A percentile compares a stretch with the other conserved stretches of the same genome.
These are phyloP conservation scores for Oreochromis niloticus DNA, from an alignment of 2,113 vertebrate species.

Conservation along the genomic window DNA sequence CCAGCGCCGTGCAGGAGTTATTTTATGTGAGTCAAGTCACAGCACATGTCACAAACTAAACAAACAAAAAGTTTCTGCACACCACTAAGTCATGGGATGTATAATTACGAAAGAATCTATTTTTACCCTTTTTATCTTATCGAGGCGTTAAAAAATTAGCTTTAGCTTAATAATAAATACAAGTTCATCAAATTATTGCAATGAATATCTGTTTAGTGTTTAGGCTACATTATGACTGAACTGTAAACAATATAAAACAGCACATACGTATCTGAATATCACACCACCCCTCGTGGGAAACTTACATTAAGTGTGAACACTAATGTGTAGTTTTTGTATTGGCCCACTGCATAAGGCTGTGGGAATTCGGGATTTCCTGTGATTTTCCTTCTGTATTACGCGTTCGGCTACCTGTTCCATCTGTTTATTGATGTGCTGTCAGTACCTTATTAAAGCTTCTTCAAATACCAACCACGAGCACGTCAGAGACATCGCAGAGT, in stretches of 20 bases:
- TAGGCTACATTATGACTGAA: background rate
- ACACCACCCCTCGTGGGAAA: background rate
- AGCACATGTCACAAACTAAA: background rate
- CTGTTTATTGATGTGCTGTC: background rate
- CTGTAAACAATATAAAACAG: background rate
- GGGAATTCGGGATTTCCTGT: constrained; percentile 4
- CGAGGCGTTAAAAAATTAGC: background rate
- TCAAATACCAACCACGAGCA: background rate
- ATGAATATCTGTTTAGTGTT: background rate
- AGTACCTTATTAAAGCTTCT: constrained; percentile 12
- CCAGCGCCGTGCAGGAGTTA: background rate
- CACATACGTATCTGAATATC: background rate
- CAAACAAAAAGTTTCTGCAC: background rate
- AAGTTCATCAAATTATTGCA: background rate
- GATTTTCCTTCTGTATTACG: background rate
- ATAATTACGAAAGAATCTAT: background rate
- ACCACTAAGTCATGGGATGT: background rate
- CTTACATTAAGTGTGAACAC: background rate
- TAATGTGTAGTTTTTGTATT: background rate
- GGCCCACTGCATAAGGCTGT: background rate
- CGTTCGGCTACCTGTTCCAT: constrained; percentile 24
- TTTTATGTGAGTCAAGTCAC: background rate
- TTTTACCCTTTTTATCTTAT: background rate
- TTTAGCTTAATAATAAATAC: background rate
- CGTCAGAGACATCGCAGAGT: constrained; percentile 23